Conservation (phyloP, 2,113 vertebrate genomes). For the Patagioenas fasciata region DNA sequence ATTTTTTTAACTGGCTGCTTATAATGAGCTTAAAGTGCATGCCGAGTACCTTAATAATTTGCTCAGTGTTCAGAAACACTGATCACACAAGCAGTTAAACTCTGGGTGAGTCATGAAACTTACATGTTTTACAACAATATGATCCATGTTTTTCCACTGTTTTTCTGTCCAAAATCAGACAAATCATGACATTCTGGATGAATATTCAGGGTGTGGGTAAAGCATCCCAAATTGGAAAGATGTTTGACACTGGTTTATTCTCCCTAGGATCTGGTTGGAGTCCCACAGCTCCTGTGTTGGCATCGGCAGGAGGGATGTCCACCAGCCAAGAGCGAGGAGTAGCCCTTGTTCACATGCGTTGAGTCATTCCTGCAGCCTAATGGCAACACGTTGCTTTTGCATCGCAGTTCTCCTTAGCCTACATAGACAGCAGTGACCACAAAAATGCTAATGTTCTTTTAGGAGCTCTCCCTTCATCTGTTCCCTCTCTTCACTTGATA, state of each 20-base stretch:
- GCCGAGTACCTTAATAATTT: neutral
- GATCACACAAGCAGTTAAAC: neutral
- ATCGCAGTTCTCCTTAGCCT: neutral
- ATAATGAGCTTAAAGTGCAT: neutral
- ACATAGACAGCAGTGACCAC: accelerated
- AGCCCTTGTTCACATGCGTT: neutral
- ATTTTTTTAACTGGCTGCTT: neutral
- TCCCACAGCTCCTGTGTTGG: neutral
- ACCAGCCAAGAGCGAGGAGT: neutral
- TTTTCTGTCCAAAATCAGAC: neutral
- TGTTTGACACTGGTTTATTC: neutral
- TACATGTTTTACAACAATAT: neutral
- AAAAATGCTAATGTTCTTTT: neutral
- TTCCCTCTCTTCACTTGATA: neutral
- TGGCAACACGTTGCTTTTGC: accelerated
- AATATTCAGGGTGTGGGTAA: neutral
- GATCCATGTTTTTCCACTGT: neutral
- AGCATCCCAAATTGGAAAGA: neutral
- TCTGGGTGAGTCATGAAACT: neutral
- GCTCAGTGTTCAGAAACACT: neutral
- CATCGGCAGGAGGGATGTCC: neutral
- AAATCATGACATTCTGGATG: neutral
- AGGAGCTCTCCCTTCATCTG: neutral
- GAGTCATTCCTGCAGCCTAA: neutral
- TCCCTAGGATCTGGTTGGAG: neutral